A percentile compares a stretch with the other conserved stretches of the same genome.
Conservation (phyloP, 2,888 invertebrate species). For the Icerya purchasi region DNA sequence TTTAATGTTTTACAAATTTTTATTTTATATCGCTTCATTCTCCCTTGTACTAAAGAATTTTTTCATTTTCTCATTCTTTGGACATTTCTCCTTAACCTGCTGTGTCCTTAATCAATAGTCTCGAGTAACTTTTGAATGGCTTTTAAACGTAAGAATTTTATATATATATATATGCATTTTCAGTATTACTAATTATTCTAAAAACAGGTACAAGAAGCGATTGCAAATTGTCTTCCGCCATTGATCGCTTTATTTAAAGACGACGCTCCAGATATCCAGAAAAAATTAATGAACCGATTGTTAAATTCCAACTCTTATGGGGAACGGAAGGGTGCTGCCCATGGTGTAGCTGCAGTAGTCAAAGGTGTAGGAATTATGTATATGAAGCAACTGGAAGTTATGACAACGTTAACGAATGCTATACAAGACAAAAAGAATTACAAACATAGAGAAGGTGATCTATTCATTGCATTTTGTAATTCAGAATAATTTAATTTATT, state of each 20-base stretch:
- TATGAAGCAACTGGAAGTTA: slow-evolving; percentile 84
- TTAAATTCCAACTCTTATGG: slow-evolving; percentile 84
- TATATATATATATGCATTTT: too few species aligned
- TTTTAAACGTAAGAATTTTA: too few species aligned
- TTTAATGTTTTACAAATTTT: too few species aligned
- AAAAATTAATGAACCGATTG: slow-evolving; percentile 64
- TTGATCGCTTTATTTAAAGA: slow-evolving; percentile 79
- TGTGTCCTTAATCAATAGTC: too few species aligned
- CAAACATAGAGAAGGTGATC: slow-evolving; percentile 63
- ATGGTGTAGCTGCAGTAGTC: slow-evolving; percentile 86
- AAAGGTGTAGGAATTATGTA: slow-evolving; percentile 93
- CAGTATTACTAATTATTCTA: too few species aligned
- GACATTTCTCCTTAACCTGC: too few species aligned
- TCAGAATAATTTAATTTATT: too few species aligned
- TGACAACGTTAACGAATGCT: slow-evolving; percentile 76
- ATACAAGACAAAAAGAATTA: slow-evolving; percentile 95
- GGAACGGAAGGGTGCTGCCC: slow-evolving; percentile 79
- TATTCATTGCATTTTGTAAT: not conserved
- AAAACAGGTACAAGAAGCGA: slow-evolving; percentile 80
- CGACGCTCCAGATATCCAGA: slow-evolving; percentile 70
- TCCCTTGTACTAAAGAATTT: too few species aligned
- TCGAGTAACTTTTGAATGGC: too few species aligned
- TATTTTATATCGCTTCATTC: too few species aligned
- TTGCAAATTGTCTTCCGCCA: slow-evolving; percentile 85
- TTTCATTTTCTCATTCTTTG: too few species aligned